Conservation (phyloP, 2,888 invertebrate genomes). For the Dioctria linearis region DNA sequence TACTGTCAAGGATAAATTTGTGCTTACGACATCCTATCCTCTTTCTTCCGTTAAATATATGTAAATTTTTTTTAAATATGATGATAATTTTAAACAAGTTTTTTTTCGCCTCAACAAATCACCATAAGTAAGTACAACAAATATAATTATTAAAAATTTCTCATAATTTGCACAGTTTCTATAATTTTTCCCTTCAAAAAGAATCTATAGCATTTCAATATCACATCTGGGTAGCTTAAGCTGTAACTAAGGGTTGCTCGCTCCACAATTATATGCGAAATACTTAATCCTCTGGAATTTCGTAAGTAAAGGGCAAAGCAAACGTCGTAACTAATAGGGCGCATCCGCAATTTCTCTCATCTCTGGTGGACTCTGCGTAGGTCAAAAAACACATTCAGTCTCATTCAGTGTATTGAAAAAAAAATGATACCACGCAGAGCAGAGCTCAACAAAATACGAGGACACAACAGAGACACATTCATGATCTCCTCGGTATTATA, state of each 20-base stretch:
- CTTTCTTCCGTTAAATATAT: no score
- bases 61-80: no score
- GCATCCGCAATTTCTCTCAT: conserved; percentile 23
- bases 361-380: conserved; percentile 14
- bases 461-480: not conserved
- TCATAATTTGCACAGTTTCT: no score
- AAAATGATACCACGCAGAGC: conserved; percentile 39
- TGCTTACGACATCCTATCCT: no score
- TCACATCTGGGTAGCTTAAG: conserved; percentile 11
- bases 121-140: no score
- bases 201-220: not conserved
- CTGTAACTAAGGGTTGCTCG: conserved; percentile 4
- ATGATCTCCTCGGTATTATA: conserved; percentile 6
- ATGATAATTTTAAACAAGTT: no score
- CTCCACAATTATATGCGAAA: not conserved
- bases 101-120: no score
- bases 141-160: no score
- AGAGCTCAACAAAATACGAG: not conserved
- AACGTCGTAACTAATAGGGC: not conserved
- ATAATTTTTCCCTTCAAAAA: not conserved
- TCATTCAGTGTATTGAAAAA: not conserved
- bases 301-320: conserved; percentile 27
- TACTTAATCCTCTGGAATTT: conserved; percentile 12
- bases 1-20: no score
- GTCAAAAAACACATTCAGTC: conserved; percentile 36